Evolutionary conservation across 2,113 vertebrate genomes (phyloP).

Genomic region (Chaenocephalus aceratus): DNA sequence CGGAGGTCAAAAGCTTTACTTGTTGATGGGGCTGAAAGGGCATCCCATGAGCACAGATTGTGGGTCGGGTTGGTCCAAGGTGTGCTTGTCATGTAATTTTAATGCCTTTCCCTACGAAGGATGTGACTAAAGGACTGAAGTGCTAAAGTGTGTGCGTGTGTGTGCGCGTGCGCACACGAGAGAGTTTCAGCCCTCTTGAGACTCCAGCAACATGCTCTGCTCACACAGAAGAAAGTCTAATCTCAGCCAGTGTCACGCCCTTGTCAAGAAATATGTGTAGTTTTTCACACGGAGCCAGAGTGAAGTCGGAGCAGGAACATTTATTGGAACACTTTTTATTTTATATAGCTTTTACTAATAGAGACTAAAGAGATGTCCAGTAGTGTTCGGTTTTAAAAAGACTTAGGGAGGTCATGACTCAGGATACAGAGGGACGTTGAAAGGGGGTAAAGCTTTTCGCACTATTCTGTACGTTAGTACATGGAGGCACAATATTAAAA

Average conservation of each 20-base stretch:
- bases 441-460: constrained; percentile 18
- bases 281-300: constrained; percentile 9
- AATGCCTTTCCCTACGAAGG: constrained; percentile 60
- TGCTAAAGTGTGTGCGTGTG: constrained; percentile 40
- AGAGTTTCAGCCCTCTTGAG: constrained; percentile 36
- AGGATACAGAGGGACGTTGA: not conserved
- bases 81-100: constrained; percentile 76
- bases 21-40: constrained; percentile 73
- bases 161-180: not conserved
- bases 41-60: constrained; percentile 65
- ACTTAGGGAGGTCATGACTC: not conserved
- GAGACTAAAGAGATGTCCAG: not conserved
- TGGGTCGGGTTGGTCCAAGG: constrained; percentile 41
- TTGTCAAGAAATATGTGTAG: constrained; percentile 4
- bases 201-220: constrained; percentile 39
- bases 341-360: not conserved
- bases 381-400: not conserved
- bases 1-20: constrained; percentile 78
- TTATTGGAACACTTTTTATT: constrained; percentile 7
- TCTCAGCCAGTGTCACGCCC: constrained; percentile 39
- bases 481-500: constrained; percentile 2
- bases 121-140: constrained; percentile 47
- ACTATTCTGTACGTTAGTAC: not conserved
- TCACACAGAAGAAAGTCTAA: constrained; percentile 51
- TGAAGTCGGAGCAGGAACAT: not conserved